Conservation (phyloP, 2,113 vertebrate species). For the Leptosomus discolor region DNA sequence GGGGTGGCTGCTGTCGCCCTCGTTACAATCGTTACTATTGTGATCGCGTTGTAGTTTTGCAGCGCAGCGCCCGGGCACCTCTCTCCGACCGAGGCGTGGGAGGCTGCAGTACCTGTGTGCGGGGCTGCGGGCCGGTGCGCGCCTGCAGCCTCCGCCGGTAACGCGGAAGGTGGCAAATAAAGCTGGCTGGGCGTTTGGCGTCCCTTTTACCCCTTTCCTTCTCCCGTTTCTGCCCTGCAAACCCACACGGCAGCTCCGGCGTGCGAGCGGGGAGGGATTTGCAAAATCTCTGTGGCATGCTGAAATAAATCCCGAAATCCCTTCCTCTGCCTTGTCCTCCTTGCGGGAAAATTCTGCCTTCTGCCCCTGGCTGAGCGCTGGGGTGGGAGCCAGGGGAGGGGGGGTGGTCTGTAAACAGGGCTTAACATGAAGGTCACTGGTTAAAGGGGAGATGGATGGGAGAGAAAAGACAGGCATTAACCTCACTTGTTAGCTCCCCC, state of each 20-base stretch:
- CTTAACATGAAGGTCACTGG: conserved; percentile 58
- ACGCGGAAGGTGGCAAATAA: neutral
- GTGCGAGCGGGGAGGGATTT: neutral
- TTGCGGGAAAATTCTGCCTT: neutral
- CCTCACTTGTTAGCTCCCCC: conserved; percentile 24
- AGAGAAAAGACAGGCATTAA: conserved; percentile 21
- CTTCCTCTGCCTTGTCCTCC: neutral
- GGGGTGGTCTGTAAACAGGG: conserved; percentile 34
- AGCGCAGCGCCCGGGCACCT: neutral
- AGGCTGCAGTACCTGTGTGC: neutral
- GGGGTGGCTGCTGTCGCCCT: neutral
- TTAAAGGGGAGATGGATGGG: conserved; percentile 46
- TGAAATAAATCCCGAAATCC: conserved; percentile 22
- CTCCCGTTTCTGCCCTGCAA: neutral
- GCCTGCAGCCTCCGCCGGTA: neutral
- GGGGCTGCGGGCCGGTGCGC: neutral
- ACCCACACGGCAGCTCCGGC: neutral
- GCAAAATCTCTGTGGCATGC: neutral
- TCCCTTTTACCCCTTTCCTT: neutral
- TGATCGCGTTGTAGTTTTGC: neutral
- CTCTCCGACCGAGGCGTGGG: neutral
- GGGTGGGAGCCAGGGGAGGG: neutral
- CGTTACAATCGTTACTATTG: neutral
- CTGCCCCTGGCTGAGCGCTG: neutral
- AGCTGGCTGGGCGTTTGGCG: neutral